Conservation (phyloP, 1,140 invertebrate species). For the Colletes gigas region DNA sequence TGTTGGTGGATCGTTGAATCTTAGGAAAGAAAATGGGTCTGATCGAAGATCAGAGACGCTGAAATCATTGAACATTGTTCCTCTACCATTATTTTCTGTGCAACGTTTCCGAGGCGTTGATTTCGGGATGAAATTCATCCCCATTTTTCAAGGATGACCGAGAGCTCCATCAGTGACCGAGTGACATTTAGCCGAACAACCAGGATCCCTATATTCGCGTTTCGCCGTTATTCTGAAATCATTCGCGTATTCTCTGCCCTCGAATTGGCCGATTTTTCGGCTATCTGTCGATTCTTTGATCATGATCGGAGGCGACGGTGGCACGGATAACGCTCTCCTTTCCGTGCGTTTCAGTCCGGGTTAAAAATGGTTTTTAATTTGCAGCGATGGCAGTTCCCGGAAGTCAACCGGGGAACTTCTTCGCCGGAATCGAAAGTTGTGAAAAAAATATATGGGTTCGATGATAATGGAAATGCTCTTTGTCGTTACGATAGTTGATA, state of each 20-base stretch:
- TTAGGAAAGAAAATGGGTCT: too few species aligned
- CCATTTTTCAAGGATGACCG: neutral
- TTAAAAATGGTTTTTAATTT: conserved; percentile 26
- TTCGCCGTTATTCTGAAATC: conserved; percentile 52
- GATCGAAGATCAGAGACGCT: too few species aligned
- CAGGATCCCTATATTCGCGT: conserved; percentile 50
- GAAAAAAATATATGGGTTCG: conserved; percentile 3
- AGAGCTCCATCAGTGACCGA: conserved; percentile 57
- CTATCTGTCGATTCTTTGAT: conserved; percentile 6
- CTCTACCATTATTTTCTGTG: neutral
- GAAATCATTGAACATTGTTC: too few species aligned
- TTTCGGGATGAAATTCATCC: conserved; percentile 36
- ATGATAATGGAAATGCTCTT: conserved; percentile 4
- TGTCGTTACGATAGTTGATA: neutral
- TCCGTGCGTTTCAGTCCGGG: too few species aligned
- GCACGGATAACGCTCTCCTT: too few species aligned
- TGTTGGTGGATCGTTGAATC: too few species aligned
- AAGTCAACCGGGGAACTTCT: neutral
- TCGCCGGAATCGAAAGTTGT: neutral
- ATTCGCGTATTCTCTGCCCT: conserved; percentile 47
- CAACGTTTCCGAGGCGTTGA: neutral
- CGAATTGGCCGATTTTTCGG: conserved; percentile 40
- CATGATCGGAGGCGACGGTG: neutral
- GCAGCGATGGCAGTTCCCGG: neutral
- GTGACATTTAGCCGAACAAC: conserved; percentile 67